These are phyloP conservation scores for Lutjanus erythropterus DNA, from an alignment of 2,113 vertebrate genomes.

Conservation along the genomic window DNA sequence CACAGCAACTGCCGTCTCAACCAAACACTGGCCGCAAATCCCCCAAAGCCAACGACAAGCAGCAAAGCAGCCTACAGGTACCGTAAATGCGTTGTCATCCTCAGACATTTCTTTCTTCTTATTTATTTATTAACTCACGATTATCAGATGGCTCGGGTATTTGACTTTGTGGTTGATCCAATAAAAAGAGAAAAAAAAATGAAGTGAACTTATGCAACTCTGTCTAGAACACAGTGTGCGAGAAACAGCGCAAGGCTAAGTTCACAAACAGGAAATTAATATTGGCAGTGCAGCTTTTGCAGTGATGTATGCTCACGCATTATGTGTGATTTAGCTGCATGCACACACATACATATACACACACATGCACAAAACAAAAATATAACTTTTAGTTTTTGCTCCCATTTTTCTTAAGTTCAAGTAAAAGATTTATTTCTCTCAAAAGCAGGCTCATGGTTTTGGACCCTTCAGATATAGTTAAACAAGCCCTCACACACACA, in stretches of 20 bases:
- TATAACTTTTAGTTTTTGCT: too few species aligned
- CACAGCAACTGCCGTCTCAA: slow-evolving; percentile 85
- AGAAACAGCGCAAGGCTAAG: slow-evolving; percentile 61
- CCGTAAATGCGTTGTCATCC: slow-evolving; percentile 9
- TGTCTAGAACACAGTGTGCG: slow-evolving; percentile 55
- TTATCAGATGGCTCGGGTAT: slow-evolving; percentile 27
- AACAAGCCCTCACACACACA: too few species aligned
- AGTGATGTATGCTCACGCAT: slow-evolving; percentile 52
- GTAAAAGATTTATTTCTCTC: too few species aligned
- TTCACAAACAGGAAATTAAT: slow-evolving; percentile 86
- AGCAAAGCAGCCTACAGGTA: slow-evolving; percentile 93
- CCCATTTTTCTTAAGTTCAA: too few species aligned
- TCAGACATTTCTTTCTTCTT: neutral
- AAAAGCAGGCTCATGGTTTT: too few species aligned
- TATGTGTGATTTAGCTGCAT: slow-evolving; percentile 55
- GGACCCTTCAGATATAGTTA: too few species aligned
- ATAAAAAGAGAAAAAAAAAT: slow-evolving; percentile 43
- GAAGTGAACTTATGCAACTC: slow-evolving; percentile 44
- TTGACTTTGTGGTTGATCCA: slow-evolving; percentile 53
- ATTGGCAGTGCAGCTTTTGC: slow-evolving; percentile 70
- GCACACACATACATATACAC: slow-evolving; percentile 13
- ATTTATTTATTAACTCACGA: slow-evolving; percentile 13
- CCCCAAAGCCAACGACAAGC: slow-evolving; percentile 95
- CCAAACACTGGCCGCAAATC: slow-evolving; percentile 90
- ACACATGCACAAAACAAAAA: too few species aligned